Evolutionary conservation across 2,797 vertebrate genomes (phyloP).

Genomic region (Halcyon chelicuti): DNA sequence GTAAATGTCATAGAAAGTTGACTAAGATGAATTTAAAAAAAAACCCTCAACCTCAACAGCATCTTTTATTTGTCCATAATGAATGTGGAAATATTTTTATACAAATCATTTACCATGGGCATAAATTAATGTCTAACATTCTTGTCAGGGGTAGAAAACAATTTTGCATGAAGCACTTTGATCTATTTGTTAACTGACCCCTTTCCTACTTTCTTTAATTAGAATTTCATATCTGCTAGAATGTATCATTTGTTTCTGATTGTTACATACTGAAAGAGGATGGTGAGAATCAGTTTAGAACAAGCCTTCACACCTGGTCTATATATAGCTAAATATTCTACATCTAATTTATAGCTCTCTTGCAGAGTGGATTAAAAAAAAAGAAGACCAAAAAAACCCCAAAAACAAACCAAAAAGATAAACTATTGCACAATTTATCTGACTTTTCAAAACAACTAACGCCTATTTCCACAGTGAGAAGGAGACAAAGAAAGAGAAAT

Average conservation of each 20-base stretch:
- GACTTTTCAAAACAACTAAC: neutral
- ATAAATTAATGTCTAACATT: neutral
- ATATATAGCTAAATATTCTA: neutral
- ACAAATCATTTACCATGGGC: neutral
- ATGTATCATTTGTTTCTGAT: slow-evolving; percentile 45
- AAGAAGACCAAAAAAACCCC: neutral
- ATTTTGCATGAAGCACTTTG: neutral
- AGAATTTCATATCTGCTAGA: slow-evolving; percentile 40
- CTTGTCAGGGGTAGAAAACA: neutral
- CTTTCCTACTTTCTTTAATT: slow-evolving; percentile 55
- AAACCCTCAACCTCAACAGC: neutral
- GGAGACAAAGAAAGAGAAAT: neutral
- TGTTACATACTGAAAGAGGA: neutral
- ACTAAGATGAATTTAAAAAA: neutral
- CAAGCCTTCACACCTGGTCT: neutral
- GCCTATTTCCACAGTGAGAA: neutral
- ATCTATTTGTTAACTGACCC: slow-evolving; percentile 31
- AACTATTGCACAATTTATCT: neutral
- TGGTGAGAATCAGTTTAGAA: neutral
- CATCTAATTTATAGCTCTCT: neutral
- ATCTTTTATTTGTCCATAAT: neutral
- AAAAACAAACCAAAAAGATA: neutral
- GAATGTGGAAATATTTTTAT: neutral
- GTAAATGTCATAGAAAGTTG: neutral
- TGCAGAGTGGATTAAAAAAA: slow-evolving; percentile 7